These are phyloP conservation scores for Pristionchus arcanus DNA, from an alignment of 2,888 invertebrate species.

Conservation along the genomic window DNA sequence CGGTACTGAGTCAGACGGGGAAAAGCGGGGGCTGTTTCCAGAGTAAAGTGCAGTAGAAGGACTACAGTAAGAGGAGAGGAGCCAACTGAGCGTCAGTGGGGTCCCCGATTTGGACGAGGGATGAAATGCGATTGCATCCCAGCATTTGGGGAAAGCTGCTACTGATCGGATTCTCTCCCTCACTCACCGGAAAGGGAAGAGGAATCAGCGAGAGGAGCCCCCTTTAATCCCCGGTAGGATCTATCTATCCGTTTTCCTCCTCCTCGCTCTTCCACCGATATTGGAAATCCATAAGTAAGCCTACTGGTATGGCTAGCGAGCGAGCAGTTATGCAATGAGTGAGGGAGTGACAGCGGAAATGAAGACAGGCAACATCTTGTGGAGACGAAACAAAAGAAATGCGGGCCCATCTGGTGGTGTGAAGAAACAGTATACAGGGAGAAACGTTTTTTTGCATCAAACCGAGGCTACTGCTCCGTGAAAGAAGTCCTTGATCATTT, in stretches of 20 bases:
- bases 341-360: neutral
- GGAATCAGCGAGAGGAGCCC: neutral
- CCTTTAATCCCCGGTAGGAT: neutral
- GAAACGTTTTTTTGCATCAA: neutral
- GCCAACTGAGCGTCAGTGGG: neutral
- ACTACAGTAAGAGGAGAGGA: slow-evolving; percentile 19
- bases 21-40: neutral
- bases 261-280: neutral
- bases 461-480: neutral
- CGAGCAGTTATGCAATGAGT: slow-evolving; percentile 14
- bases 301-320: slow-evolving; percentile 37
- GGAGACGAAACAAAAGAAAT: neutral
- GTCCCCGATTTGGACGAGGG: neutral
- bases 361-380: neutral
- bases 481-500: neutral
- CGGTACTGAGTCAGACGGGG: neutral
- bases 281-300: slow-evolving; percentile 20
- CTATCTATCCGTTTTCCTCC: slow-evolving; percentile 39
- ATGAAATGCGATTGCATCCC: slow-evolving; percentile 41
- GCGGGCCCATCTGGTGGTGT: neutral
- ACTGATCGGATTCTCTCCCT: slow-evolving; percentile 38
- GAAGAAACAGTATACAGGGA: neutral
- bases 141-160: slow-evolving; percentile 23
- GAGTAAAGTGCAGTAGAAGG: neutral
- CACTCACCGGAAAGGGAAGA: slow-evolving; percentile 17